These are phyloP conservation scores for Eupithecia dodoneata DNA, from an alignment of 2,888 invertebrate species.

Conservation along the genomic window DNA sequence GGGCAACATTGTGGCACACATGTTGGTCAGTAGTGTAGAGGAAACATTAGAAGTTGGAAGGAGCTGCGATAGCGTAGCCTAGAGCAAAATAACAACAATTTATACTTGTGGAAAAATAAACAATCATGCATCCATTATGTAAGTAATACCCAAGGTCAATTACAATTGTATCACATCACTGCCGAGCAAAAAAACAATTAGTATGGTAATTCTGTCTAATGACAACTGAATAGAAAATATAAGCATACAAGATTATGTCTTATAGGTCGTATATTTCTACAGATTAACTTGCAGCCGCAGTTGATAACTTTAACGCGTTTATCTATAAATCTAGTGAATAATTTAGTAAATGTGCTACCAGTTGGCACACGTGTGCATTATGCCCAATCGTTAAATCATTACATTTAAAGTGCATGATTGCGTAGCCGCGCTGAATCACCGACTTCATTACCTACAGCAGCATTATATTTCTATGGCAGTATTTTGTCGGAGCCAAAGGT, in stretches of 20 bases:
- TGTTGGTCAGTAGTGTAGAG: too few species aligned
- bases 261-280: background rate
- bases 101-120: slow-evolving; percentile 6
- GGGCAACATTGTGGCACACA: too few species aligned
- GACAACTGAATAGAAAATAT: slow-evolving; percentile 19
- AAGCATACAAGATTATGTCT: slow-evolving; percentile 21
- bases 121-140: slow-evolving; percentile 18
- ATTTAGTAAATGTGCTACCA: slow-evolving; percentile 18
- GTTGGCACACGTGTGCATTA: slow-evolving; percentile 33
- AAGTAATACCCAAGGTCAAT: slow-evolving; percentile 20
- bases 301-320: slow-evolving; percentile 9
- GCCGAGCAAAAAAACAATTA: slow-evolving; percentile 20
- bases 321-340: slow-evolving; percentile 18
- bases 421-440: slow-evolving; percentile 45
- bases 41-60: background rate
- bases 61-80: background rate
- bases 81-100: slow-evolving; percentile 3
- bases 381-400: slow-evolving; percentile 33
- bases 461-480: slow-evolving; percentile 53
- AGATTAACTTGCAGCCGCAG: slow-evolving; percentile 13
- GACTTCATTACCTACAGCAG: slow-evolving; percentile 47
- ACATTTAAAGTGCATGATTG: slow-evolving; percentile 37
- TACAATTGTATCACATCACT: slow-evolving; percentile 14
- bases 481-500: slow-evolving; percentile 59
- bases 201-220: slow-evolving; percentile 12